Evolutionary conservation across 2,113 vertebrate species (phyloP).

Genomic region (Gambusia affinis): DNA sequence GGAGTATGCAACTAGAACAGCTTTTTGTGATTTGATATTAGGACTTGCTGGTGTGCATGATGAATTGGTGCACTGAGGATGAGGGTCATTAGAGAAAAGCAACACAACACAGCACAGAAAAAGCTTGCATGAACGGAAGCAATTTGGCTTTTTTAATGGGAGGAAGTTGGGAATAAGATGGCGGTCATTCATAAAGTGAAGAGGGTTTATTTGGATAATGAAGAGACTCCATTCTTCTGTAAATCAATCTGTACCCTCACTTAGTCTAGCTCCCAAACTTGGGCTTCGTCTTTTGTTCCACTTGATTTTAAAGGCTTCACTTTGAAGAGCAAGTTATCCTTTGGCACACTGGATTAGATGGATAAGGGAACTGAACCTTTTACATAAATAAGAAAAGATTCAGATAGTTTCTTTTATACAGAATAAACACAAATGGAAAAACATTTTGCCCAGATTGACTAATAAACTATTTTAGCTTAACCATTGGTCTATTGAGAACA

Average conservation of each 20-base stretch:
- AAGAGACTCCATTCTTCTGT: slow-evolving; percentile 1
- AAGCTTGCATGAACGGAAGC: not conserved
- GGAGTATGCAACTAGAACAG: not conserved
- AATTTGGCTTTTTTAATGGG: not conserved
- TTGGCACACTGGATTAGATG: not conserved
- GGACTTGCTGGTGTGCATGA: slow-evolving; percentile 6
- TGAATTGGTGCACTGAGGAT: not conserved
- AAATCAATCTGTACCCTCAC: not conserved
- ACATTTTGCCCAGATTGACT: not conserved
- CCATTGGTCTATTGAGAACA: too few relatives aligned
- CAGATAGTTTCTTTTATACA: not conserved
- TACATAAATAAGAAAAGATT: not conserved
- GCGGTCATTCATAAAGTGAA: not conserved
- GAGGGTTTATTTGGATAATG: slow-evolving; percentile 13
- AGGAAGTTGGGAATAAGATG: slow-evolving; percentile 5
- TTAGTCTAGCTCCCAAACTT: not conserved
- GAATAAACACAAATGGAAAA: not conserved
- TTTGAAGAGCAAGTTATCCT: not conserved
- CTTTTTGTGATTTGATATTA: slow-evolving; percentile 8
- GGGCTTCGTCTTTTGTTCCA: not conserved
- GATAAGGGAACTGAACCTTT: not conserved
- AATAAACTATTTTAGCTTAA: not conserved
- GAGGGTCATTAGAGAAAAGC: slow-evolving; percentile 12
- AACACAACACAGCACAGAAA: not conserved
- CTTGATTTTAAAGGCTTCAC: not conserved